Evolutionary conservation across 2,888 invertebrate genomes (phyloP), one percentile per base, ranked within the genome.

Genomic region (Gymnoscelis rufifasciata): DNA sequence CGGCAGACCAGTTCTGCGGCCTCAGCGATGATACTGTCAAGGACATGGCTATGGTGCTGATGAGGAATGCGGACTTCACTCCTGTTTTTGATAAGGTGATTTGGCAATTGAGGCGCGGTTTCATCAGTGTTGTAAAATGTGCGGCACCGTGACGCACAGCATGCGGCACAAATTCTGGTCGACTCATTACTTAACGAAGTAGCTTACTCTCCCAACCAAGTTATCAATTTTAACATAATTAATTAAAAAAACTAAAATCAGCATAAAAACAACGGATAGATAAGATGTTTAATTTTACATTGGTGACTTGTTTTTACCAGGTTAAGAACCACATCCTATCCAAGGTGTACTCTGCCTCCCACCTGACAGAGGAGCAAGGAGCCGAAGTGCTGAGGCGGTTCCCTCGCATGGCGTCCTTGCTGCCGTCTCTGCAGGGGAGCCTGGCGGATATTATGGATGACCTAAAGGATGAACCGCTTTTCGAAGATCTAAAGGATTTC

Each of bases 1-100:
- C 89, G n/a, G 69, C 74, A 3, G 76, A 79, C 0, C 82, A 86
- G 64, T 78, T 90, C 61, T 91, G 91, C 35, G 74, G 68, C 0
- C 54, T 90, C n/a, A 55, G 62, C 1, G 86, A 89, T 13, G 61
- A 71, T 0, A 71, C 68, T 6, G 81, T 74, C 0, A 82, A 83
- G 62, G 75, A 78, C 15, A 62, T 89, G 6, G 51, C 87, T 0
- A 66, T 80, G 0, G 75, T 78, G 11, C 64, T 90, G 3, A 47
- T 89, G 10, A 76, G 72, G 28, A 88, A 88, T 42, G 54, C 90
- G 2, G 88, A 90, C 43, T 83, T 66, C 24, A 72, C 60, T 2
- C 53, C 69, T 19, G 51, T 89, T 12, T 31, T 86, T 13, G 74
- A 81, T 41, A 64, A 75, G 69, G 89, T 87, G 54, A 43, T 61